Evolutionary conservation across 2,113 vertebrate species (phyloP).

Genomic region (Hemichromis elongatus): DNA sequence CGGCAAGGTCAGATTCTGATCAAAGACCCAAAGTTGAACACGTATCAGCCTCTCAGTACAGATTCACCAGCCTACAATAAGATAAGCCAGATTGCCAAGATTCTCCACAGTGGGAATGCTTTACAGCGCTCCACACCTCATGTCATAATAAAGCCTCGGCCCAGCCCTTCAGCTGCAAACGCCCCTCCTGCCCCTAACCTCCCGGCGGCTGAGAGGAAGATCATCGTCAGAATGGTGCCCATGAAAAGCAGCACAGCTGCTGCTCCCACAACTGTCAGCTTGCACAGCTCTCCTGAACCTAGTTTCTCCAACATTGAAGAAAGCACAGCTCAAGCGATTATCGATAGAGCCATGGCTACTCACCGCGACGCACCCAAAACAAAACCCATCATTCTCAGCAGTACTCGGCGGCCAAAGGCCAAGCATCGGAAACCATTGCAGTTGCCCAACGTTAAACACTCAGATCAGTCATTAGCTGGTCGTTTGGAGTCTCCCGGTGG

Average conservation of each 20-base stretch:
- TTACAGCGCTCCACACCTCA: constrained; percentile 53
- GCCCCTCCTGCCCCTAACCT: neutral
- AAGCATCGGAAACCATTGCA: neutral
- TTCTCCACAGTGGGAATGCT: constrained; percentile 62
- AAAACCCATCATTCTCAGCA: constrained; percentile 31
- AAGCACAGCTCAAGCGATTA: constrained; percentile 55
- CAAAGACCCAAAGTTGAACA: constrained; percentile 74
- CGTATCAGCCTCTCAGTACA: constrained; percentile 53
- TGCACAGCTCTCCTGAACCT: neutral
- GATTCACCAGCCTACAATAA: constrained; percentile 62
- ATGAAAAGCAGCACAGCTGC: neutral
- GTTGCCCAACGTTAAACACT: neutral
- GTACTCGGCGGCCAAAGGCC: neutral
- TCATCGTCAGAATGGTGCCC: constrained; percentile 51
- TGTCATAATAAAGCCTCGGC: constrained; percentile 40
- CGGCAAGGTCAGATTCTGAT: constrained; percentile 82
- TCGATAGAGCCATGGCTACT: constrained; percentile 61
- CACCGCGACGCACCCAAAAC: constrained; percentile 20
- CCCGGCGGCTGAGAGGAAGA: neutral
- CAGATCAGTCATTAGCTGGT: constrained; percentile 11
- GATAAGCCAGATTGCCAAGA: constrained; percentile 73
- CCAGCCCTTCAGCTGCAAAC: neutral
- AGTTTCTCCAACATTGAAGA: neutral
- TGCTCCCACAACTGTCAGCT: neutral
- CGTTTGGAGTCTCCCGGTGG: neutral